phyloP scores from a whole-genome alignment of 1,140 invertebrate species.

The Eumeta japonica region DNA sequence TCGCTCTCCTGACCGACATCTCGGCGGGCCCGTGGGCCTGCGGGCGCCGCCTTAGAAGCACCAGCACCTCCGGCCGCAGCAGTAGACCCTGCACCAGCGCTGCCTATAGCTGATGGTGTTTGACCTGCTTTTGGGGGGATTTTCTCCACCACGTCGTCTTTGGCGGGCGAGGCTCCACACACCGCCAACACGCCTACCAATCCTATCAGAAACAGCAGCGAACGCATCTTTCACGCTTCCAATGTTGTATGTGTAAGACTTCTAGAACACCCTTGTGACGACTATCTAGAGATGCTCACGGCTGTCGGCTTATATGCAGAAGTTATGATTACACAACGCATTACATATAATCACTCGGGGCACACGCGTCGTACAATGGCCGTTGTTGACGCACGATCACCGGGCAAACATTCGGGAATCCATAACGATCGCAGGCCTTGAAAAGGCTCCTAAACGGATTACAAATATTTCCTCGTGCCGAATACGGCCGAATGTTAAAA shows the following conservation, averaged over 20 bases:
- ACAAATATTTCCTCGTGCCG: no score
- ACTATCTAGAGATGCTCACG: constrained; percentile 6
- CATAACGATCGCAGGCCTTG: no score
- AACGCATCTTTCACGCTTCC: constrained; percentile 43
- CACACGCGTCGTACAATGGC: no score
- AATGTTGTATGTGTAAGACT: constrained; percentile 24
- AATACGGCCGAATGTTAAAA: constrained; percentile 20
- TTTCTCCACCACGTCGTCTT: constrained; percentile 37
- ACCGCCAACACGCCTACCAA: constrained; percentile 37
- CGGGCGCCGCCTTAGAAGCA: constrained; percentile 21
- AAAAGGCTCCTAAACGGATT: no score
- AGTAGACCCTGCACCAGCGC: constrained; percentile 36
- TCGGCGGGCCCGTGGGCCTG: constrained; percentile 20
- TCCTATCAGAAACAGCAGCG: constrained; percentile 37
- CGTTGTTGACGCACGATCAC: constrained; percentile 41
- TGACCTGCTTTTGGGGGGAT: constrained; percentile 34
- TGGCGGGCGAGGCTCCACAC: constrained; percentile 36
- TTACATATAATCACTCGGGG: constrained; percentile 37
- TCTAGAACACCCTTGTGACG: constrained; percentile 1
- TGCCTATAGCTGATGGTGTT: constrained; percentile 49
- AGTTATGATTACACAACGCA: constrained; percentile 24
- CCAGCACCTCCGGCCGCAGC: constrained; percentile 35
- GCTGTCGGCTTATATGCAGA: constrained; percentile 22
- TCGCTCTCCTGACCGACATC: constrained; percentile 38
- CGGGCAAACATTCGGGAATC: no score